Evolutionary conservation across 2,113 vertebrate genomes (phyloP).

Genomic region (Oriolus oriolus): DNA sequence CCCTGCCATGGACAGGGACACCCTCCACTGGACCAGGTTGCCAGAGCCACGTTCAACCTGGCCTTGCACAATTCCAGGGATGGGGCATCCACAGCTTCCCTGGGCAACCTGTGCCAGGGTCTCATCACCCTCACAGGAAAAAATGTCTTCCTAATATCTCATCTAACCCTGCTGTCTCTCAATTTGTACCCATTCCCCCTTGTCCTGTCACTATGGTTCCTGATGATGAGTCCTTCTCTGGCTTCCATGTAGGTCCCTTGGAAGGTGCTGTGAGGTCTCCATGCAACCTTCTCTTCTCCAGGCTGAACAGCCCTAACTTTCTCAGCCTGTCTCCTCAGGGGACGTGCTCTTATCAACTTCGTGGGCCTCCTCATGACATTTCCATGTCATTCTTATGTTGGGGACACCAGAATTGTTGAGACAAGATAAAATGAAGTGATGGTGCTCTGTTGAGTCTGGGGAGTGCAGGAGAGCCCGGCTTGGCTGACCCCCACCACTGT

Average conservation of each 20-base stretch:
- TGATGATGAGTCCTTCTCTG: accelerated
- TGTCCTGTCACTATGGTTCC: neutral
- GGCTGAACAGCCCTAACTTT: neutral
- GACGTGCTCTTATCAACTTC: accelerated
- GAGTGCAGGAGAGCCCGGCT: accelerated
- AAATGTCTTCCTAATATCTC: neutral
- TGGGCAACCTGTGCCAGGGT: neutral
- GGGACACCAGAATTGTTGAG: neutral
- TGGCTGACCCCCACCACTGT: neutral
- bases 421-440: too few species aligned
- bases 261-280: neutral
- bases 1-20: neutral
- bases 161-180: neutral
- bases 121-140: neutral
- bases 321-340: neutral
- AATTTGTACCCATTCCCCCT: neutral
- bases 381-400: too few species aligned
- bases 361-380: accelerated
- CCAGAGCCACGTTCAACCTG: neutral
- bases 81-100: neutral
- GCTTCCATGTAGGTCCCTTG: neutral
- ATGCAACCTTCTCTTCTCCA: neutral
- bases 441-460: neutral
- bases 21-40: neutral
- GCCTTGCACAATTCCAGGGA: neutral